These are phyloP conservation scores for Falcunculus frontatus DNA, from an alignment of 2,113 vertebrate species.

Conservation along the genomic window DNA sequence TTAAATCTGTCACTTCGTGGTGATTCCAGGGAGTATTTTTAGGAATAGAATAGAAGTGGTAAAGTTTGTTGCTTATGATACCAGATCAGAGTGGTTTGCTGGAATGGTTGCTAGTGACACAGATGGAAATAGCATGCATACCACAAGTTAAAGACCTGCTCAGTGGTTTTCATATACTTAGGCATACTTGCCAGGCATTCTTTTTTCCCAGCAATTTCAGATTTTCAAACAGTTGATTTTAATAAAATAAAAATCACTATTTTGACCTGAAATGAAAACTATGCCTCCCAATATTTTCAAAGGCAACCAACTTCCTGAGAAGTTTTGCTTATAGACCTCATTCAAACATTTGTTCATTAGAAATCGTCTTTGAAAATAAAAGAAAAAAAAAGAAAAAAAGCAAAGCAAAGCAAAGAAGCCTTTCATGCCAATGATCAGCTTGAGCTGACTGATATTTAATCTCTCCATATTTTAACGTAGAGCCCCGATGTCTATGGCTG, in stretches of 20 bases:
- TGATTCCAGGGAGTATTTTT: neutral
- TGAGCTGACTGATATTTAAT: neutral
- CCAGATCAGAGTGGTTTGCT: neutral
- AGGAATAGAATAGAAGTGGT: neutral
- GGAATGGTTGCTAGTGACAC: neutral
- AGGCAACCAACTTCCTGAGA: neutral
- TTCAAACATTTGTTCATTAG: neutral
- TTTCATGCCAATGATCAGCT: neutral
- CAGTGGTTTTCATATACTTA: neutral
- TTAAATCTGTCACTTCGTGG: neutral
- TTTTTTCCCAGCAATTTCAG: neutral
- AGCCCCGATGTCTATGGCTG: neutral
- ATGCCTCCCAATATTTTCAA: neutral
- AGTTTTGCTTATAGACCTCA: neutral
- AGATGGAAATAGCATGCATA: conserved; percentile 24
- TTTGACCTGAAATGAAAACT: neutral
- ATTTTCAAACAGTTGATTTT: neutral
- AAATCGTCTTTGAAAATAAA: neutral
- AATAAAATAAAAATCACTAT: conserved; percentile 4
- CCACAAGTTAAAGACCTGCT: neutral
- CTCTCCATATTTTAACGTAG: rapidly evolving
- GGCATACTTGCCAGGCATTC: neutral
- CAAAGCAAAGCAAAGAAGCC: neutral
- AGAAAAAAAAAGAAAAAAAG: rapidly evolving
- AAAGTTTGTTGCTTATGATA: neutral